These are phyloP conservation scores for Pristionchus pacificus DNA, from an alignment of 1,140 invertebrate species.

Conservation along the genomic window DNA sequence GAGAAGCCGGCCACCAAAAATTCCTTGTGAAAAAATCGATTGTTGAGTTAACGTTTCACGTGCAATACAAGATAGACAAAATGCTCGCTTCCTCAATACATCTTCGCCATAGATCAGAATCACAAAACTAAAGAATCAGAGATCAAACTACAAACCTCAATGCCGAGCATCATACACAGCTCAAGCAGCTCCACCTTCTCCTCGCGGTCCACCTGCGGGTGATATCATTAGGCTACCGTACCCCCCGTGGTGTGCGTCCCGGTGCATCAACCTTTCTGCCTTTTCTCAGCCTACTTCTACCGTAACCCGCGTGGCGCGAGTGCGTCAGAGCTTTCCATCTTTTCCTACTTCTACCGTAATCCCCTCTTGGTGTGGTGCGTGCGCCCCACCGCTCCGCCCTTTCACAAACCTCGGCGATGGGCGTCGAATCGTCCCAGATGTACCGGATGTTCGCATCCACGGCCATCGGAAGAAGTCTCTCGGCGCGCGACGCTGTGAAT, in stretches of 20 bases:
- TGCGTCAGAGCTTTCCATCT: too few relatives aligned
- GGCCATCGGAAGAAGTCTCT: not conserved
- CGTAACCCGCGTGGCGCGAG: too few relatives aligned
- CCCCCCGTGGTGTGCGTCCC: too few relatives aligned
- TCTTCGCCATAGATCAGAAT: constrained; percentile 4
- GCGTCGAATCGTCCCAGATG: constrained; percentile 47
- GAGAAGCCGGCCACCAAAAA: too few relatives aligned
- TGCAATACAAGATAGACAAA: too few relatives aligned
- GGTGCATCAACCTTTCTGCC: not conserved
- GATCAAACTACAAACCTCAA: constrained; percentile 12
- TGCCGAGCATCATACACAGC: constrained; percentile 17
- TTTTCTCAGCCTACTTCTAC: too few relatives aligned
- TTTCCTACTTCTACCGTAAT: constrained; percentile 7
- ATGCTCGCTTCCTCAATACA: too few relatives aligned
- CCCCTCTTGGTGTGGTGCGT: constrained; percentile 17
- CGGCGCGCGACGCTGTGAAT: not conserved
- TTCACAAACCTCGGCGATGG: constrained; percentile 43
- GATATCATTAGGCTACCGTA: too few relatives aligned
- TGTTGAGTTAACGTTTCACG: too few relatives aligned
- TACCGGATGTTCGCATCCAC: constrained; percentile 41
- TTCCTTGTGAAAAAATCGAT: too few relatives aligned
- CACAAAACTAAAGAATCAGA: not conserved
- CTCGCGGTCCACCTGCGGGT: not conserved
- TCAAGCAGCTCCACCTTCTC: constrained; percentile 11
- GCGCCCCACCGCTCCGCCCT: constrained; percentile 47